These are phyloP conservation scores for Hypolimnas misippus DNA, from an alignment of 2,888 invertebrate genomes.

Conservation along the genomic window DNA sequence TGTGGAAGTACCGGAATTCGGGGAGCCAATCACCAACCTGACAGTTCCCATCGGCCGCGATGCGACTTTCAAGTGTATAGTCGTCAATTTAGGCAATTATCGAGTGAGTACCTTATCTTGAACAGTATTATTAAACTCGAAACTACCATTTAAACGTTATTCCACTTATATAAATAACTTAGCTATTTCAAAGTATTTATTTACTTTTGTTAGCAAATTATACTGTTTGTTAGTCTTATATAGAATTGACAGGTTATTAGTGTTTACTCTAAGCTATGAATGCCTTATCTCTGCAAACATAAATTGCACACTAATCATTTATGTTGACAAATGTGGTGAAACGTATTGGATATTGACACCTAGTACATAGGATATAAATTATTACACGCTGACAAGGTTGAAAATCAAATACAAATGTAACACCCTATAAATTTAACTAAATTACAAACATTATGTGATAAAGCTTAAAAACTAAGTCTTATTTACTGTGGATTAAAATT, in stretches of 20 bases:
- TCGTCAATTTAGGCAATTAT: conserved; percentile 94
- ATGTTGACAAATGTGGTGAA: conserved; percentile 28
- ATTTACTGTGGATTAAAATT: neutral
- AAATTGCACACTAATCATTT: conserved; percentile 35
- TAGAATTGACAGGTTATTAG: conserved; percentile 29
- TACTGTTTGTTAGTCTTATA: neutral
- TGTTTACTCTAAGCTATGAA: conserved; percentile 27
- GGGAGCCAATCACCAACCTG: conserved; percentile 92
- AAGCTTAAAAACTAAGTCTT: neutral
- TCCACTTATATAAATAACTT: neutral
- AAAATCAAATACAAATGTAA: neutral
- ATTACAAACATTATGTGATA: neutral
- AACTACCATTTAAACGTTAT: neutral
- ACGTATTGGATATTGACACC: conserved; percentile 15
- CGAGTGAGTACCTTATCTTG: conserved; percentile 86
- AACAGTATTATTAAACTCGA: conserved; percentile 1
- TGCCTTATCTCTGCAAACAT: conserved; percentile 35
- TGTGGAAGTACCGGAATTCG: conserved; percentile 91
- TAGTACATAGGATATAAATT: neutral
- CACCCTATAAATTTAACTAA: neutral
- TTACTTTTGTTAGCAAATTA: neutral
- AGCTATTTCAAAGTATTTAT: neutral
- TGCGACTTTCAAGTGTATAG: conserved; percentile 94
- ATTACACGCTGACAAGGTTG: conserved; percentile 4
- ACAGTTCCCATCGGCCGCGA: conserved; percentile 94